Base-by-base conservation (phyloP, 2,797 vertebrate species). In the Garrulus glandarius region DNA sequence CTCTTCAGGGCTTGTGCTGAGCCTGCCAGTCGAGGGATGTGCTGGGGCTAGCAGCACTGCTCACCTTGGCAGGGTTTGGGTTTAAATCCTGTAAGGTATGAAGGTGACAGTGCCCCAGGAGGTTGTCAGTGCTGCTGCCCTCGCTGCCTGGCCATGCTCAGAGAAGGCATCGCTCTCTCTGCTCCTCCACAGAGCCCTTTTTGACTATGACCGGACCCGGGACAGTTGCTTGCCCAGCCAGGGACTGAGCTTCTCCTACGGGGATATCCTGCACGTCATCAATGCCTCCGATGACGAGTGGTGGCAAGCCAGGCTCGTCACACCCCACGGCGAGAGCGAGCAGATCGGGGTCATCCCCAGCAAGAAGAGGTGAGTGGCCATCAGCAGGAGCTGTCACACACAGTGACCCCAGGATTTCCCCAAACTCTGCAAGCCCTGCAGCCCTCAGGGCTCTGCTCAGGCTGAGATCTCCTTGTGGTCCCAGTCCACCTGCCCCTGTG, bases 291-390 rank as follows among this genome's bases (percentile, higher is more conserved):
- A 99, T 16, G 99, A 99, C 21, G 99, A 99, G 97, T 99, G 99
- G 99, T 99, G 99, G 99, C 99, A 99, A 97, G 99, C 99, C 15
- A 98, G 99, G 93, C 98, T 99, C n/a, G 99, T 99, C 94, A 99
- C 99, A 1, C 99, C 99, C 70, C 99, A 99, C 1, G 99, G 99
- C 56, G 99, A 99, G 97, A 99, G 99, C 3, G 99, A 99, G 96
- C 99, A 99, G 98, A 99, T 99, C 0, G 99, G 99, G 37, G 99
- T 99, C 97, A 99, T 99, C 96, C 99, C 99, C 68, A 99, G 99
- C 98, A 99, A 99, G 98, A 99, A 99, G 97, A 99, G 99, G 99
- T 99, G 88, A 97, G 97, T 36, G 36, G 32, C 39, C 1, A 0
- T 14, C 76, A 56, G 43, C 78, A 46, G 70, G 9, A 83, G 56